These are phyloP conservation scores for Eupithecia subumbrata DNA, from an alignment of 2,888 invertebrate species.

Conservation along the genomic window DNA sequence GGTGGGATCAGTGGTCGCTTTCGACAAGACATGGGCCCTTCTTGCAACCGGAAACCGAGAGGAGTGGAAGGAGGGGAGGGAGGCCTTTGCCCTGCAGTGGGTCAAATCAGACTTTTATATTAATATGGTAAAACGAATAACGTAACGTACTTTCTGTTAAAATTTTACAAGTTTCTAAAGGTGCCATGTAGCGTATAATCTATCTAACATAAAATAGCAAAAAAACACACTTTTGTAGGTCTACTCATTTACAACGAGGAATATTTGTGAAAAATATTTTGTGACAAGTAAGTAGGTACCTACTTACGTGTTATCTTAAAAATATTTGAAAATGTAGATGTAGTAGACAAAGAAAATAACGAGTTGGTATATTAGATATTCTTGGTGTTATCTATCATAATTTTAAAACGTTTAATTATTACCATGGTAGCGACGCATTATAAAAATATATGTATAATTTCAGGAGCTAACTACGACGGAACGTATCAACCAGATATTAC, in stretches of 20 bases:
- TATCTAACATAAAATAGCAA: background rate
- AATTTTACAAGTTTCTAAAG: no score
- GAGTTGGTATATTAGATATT: background rate
- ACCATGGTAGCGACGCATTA: background rate
- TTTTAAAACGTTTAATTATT: background rate
- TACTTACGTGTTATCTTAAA: background rate
- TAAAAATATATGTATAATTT: constrained; percentile 27
- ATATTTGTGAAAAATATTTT: background rate
- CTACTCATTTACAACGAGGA: background rate
- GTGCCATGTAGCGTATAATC: no score
- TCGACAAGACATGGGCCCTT: no score
- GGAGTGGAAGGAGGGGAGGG: no score
- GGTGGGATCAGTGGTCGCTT: no score
- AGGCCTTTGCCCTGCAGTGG: no score
- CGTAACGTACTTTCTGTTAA: no score
- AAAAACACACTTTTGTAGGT: no score
- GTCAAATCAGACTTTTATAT: no score
- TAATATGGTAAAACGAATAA: no score
- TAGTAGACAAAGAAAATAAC: background rate
- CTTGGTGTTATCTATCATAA: background rate
- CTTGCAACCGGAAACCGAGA: no score
- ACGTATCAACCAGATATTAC: constrained; percentile 88
- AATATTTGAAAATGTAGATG: background rate
- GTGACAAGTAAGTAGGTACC: background rate
- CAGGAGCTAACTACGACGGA: constrained; percentile 76